Evolutionary conservation across 2,113 vertebrate genomes (phyloP).

Genomic region (Semnornis frantzii): DNA sequence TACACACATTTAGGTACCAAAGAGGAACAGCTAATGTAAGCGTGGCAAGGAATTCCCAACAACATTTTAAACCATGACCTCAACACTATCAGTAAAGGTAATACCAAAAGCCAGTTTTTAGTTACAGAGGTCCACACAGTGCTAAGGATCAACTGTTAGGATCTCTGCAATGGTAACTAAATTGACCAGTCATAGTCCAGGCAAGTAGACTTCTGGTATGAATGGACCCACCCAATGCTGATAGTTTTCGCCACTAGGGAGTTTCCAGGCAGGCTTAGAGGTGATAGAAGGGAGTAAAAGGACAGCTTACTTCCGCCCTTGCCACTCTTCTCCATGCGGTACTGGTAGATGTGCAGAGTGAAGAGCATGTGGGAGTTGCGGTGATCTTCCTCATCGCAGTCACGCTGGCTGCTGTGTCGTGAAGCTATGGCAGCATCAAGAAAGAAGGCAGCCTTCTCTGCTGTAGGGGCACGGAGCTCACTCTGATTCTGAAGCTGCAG

Average conservation of each 20-base stretch:
- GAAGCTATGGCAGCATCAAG: slow-evolving; percentile 93
- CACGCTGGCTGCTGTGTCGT: slow-evolving; percentile 84
- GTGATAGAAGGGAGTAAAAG: not conserved
- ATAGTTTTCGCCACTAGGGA: not conserved
- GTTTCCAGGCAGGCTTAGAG: not conserved
- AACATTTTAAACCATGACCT: not conserved
- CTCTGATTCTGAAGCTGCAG: slow-evolving; percentile 96
- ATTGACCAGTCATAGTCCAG: not conserved
- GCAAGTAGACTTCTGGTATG: not conserved
- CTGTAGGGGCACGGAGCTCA: slow-evolving; percentile 91
- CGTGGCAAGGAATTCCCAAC: not conserved
- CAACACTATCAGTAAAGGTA: not conserved
- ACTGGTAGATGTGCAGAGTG: slow-evolving; percentile 97
- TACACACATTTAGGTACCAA: not conserved
- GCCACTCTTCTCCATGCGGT: slow-evolving; percentile 96
- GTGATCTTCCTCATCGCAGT: slow-evolving; percentile 89
- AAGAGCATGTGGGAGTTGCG: slow-evolving; percentile 99
- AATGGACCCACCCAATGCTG: not conserved
- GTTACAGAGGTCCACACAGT: not conserved
- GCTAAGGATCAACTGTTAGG: not conserved
- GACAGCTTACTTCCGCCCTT: slow-evolving; percentile 93
- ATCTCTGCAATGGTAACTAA: not conserved
- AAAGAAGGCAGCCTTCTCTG: slow-evolving; percentile 96
- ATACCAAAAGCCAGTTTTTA: not conserved
- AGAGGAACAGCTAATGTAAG: not conserved